phyloP scores from a whole-genome alignment of 2,888 invertebrate genomes.

The Drosophila eohydei region DNA sequence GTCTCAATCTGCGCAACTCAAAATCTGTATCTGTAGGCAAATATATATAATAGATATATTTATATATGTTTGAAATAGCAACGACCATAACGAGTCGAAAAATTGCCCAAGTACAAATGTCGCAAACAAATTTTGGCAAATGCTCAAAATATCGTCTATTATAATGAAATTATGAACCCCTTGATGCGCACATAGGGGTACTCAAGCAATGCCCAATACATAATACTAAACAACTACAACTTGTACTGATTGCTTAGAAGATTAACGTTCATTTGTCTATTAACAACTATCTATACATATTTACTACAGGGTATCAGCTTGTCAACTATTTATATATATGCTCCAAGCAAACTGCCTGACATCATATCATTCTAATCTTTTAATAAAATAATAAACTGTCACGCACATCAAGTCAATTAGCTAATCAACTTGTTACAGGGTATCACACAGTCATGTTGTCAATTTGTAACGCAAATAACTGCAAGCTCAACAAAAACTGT shows the following conservation, averaged over 20 bases:
- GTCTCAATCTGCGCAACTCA: slow-evolving; percentile 42
- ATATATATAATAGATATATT: neutral
- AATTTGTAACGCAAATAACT: slow-evolving; percentile 4
- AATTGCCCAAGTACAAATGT: slow-evolving; percentile 42
- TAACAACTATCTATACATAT: neutral
- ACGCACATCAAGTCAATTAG: neutral
- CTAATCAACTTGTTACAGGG: slow-evolving; percentile 2
- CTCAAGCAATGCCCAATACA: neutral
- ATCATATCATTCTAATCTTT: neutral
- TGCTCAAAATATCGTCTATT: slow-evolving; percentile 42
- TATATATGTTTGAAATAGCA: neutral
- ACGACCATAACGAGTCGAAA: slow-evolving; percentile 32
- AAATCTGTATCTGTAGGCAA: slow-evolving; percentile 10
- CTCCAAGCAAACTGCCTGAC: neutral
- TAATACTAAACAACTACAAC: neutral
- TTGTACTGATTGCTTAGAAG: neutral
- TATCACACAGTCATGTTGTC: neutral
- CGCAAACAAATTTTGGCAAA: slow-evolving; percentile 51
- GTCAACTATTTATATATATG: neutral
- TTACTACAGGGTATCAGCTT: slow-evolving; percentile 1
- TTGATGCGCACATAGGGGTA: neutral
- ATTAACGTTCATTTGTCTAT: neutral
- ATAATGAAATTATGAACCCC: slow-evolving; percentile 17
- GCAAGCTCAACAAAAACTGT: neutral
- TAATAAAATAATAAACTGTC: neutral